Evolutionary conservation across 2,888 invertebrate genomes (phyloP).

Genomic region (Diarsia rubi): DNA sequence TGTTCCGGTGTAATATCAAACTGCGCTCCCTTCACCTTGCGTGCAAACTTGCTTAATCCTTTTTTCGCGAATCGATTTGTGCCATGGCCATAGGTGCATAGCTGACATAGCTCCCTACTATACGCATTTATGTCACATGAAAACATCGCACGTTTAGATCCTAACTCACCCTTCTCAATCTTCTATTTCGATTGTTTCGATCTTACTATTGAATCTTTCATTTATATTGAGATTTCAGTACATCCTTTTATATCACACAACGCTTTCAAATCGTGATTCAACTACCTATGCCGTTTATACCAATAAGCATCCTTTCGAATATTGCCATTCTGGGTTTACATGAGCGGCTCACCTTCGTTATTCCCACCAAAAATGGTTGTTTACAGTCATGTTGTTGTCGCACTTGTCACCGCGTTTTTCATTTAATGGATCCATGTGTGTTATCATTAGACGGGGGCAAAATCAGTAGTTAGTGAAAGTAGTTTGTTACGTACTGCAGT

Average conservation of each 20-base stretch:
- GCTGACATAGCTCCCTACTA: conserved; percentile 23
- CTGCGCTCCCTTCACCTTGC: conserved; percentile 67
- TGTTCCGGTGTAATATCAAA: conserved; percentile 75
- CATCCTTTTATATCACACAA: conserved; percentile 31
- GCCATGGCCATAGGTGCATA: conserved; percentile 41
- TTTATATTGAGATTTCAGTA: conserved; percentile 6
- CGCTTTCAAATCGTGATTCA: conserved; percentile 33
- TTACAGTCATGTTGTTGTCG: conserved; percentile 2
- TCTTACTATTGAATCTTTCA: neutral
- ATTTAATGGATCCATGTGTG: conserved; percentile 33
- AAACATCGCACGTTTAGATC: neutral
- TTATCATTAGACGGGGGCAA: conserved; percentile 68
- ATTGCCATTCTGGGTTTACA: conserved; percentile 39
- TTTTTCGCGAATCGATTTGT: conserved; percentile 80
- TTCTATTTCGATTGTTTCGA: conserved; percentile 14
- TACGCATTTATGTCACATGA: conserved; percentile 31
- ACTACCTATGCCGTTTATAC: conserved; percentile 30
- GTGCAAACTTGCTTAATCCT: conserved; percentile 70
- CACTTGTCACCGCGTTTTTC: conserved; percentile 10
- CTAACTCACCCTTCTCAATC: conserved; percentile 10
- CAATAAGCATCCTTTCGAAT: conserved; percentile 43
- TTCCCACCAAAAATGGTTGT: conserved; percentile 12
- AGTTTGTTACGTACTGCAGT: conserved; percentile 75
- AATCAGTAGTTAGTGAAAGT: conserved; percentile 82
- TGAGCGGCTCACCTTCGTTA: conserved; percentile 1